Evolutionary conservation across 53 echinoderm and acorn worm genomes (phyloP).

Genomic region (Apostichopus leukothele): DNA sequence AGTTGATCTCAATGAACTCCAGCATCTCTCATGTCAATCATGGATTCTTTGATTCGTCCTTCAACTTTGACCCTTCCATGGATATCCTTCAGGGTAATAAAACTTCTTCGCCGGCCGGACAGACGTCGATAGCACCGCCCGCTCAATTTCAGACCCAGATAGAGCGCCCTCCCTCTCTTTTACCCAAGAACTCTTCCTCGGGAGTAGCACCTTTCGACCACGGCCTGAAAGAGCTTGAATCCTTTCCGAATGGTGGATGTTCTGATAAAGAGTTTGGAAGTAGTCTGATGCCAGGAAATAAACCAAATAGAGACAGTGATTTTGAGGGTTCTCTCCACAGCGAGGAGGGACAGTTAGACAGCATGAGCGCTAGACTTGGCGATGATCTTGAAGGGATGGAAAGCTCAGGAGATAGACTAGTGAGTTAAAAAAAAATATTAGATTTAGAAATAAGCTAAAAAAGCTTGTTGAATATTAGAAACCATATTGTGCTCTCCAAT

Average conservation of each 20-base stretch:
- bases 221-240: not conserved
- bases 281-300: not conserved
- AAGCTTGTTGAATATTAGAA: no score
- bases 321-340: constrained; percentile 23
- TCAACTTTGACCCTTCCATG: constrained; percentile 32
- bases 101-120: not conserved
- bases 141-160: constrained; percentile 13
- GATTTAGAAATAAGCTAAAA: not conserved
- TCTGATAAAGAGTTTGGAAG: constrained; percentile 43
- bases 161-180: constrained; percentile 12
- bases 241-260: not conserved
- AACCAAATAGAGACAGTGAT: not conserved
- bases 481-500: no score
- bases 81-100: not conserved
- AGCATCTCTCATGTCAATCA: constrained; percentile 71
- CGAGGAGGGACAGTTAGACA: not conserved
- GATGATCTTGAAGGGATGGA: constrained; percentile 45
- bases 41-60: constrained; percentile 68
- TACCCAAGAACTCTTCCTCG: not conserved
- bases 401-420: constrained; percentile 40
- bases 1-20: constrained; percentile 8
- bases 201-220: not conserved
- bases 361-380: constrained; percentile 14
- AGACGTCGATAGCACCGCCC: constrained; percentile 3
- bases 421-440: constrained; percentile 37